Conservation (phyloP, 2,888 invertebrate genomes). For the Agrochola lychnidis region DNA sequence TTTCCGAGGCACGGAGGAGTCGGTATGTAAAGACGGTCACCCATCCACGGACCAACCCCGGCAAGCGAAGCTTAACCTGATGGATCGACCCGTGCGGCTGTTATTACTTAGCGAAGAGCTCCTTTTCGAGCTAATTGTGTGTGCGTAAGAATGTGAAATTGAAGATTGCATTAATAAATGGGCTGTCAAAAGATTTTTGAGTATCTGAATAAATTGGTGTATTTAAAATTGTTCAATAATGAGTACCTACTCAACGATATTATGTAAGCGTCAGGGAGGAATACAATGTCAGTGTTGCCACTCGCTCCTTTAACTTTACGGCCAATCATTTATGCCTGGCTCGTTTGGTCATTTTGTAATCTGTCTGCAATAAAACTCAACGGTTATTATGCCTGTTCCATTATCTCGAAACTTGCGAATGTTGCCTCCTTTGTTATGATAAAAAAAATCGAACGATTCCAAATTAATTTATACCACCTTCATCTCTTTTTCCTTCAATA, state of each 20-base stretch:
- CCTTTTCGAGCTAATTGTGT: neutral
- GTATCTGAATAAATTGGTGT: slow-evolving; percentile 39
- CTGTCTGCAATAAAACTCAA: slow-evolving; percentile 83
- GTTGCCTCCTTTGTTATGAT: slow-evolving; percentile 59
- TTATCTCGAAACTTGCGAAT: slow-evolving; percentile 77
- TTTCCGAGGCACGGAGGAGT: too few species aligned
- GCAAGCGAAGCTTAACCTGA: too few species aligned
- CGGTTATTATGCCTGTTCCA: slow-evolving; percentile 80
- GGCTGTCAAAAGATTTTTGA: slow-evolving; percentile 21
- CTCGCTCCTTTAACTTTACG: slow-evolving; percentile 80
- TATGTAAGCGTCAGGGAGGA: slow-evolving; percentile 60
- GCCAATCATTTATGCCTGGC: slow-evolving; percentile 83
- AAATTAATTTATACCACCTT: slow-evolving; percentile 39
- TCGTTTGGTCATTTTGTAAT: slow-evolving; percentile 85
- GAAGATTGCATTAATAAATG: slow-evolving; percentile 20
- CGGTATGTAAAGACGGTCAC: too few species aligned
- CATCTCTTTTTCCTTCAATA: slow-evolving; percentile 32
- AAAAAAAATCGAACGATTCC: slow-evolving; percentile 38
- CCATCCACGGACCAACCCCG: too few species aligned
- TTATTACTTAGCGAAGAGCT: too few species aligned
- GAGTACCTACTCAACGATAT: slow-evolving; percentile 40
- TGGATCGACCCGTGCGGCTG: too few species aligned
- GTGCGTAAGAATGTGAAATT: slow-evolving; percentile 7
- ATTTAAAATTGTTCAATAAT: slow-evolving; percentile 56
- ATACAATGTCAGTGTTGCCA: slow-evolving; percentile 79